Base-by-base conservation (phyloP, 2,888 invertebrate species). In the Isotomurus palustris region DNA sequence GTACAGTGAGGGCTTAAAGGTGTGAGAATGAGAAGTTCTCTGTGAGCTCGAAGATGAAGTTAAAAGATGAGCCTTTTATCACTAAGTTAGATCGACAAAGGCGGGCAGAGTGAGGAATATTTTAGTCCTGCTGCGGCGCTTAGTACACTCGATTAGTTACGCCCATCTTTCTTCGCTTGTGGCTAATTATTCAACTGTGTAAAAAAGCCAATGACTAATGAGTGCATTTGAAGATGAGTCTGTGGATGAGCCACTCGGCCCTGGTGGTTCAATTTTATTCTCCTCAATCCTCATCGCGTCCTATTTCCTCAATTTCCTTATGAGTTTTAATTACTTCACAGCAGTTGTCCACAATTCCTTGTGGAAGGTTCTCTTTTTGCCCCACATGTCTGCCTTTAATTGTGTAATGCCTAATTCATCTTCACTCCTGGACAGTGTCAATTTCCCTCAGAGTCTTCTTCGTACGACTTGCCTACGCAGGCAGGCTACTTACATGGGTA, bases 251-350 rank as follows among this genome's bases (percentile, higher is more conserved):
- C n/a, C n/a, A n/a, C n/a, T n/a, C n/a, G n/a, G n/a, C n/a, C n/a
- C n/a, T n/a, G n/a, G n/a, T n/a, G 28, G 27, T 28, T n/a, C 28
- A 28, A 47, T 28, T 14, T 47, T 47, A n/a, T 27, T 10, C 4
- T 19, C 5, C 10, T 47, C 28, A 3, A 28, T 28, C 27, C 48
- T 49, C 24, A 38, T 49, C 43, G 52, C 45, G 60, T 52, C 60
- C 60, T 41, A 64, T 64, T 68, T 64, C 62, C 63, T 28, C 29
- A 22, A 62, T 64, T 66, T 66, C 66, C 62, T 64, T 60, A 66
- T 66, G 62, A 63, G 65, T 69, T 68, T 49, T 69, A 69, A 69
- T 69, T 69, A 68, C 67, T 69, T 69, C 69, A 32, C 69, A 69
- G 69, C 66, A 66, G 62, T 62, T 58, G 66, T 53, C 60, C 68